Percentiles rank a stretch among this genome's conserved stretches.
Evolutionary conservation across 2,888 invertebrate species (phyloP).

Genomic region (Melanostoma scalare): DNA sequence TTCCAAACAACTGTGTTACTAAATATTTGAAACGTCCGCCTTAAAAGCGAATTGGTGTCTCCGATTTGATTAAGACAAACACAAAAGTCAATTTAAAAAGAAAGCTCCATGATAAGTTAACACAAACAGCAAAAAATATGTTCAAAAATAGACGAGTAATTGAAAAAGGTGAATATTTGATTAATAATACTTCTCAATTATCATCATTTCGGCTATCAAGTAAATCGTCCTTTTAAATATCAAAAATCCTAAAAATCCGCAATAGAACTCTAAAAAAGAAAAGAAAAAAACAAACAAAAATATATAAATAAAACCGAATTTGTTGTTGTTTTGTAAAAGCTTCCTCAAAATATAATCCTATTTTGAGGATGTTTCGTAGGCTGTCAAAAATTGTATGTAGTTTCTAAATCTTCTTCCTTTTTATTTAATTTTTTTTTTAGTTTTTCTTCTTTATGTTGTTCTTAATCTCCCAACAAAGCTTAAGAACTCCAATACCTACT

Average conservation of each 20-base stretch:
- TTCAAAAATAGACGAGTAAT: too few relatives aligned
- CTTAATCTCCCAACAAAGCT: neutral
- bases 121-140: too few relatives aligned
- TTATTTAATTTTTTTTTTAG: constrained; percentile 5
- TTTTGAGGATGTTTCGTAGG: constrained; percentile 73
- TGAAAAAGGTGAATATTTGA: neutral
- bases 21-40: too few relatives aligned
- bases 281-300: constrained; percentile 14
- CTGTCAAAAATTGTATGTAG: constrained; percentile 48
- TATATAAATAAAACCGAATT: constrained; percentile 14
- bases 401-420: neutral
- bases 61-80: too few relatives aligned
- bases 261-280: constrained; percentile 13
- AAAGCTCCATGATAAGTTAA: too few relatives aligned
- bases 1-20: too few relatives aligned
- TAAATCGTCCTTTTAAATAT: constrained; percentile 4
- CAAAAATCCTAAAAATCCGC: constrained; percentile 9
- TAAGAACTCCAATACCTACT: neutral
- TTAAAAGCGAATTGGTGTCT: too few relatives aligned
- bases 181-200: neutral
- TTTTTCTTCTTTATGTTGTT: neutral
- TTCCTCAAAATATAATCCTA: constrained; percentile 71
- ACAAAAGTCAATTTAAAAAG: too few relatives aligned
- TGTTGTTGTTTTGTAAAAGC: constrained; percentile 66
- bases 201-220: neutral